Base-by-base conservation (phyloP, 2,797 vertebrate genomes). In the Anniella stebbinsi region DNA sequence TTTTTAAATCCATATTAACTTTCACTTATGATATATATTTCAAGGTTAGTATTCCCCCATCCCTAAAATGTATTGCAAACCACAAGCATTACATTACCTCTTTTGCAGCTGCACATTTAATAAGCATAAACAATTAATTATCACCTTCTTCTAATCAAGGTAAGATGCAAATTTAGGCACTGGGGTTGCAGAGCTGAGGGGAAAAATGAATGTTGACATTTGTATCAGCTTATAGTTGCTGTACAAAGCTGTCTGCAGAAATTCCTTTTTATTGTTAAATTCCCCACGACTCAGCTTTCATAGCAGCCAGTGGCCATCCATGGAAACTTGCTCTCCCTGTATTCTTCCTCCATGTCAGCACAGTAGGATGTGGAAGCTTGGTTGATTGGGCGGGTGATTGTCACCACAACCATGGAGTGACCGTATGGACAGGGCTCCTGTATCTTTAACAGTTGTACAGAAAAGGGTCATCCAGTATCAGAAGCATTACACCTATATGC, bases 131-230 rank as follows among this genome's bases (percentile, higher is more conserved):
- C 78, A 87, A 82, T 75, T 83, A 76, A 75, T 83, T 87, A 75
- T 75, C 77, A 73, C 69, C 63, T 88, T 28, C 48, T 78, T 80
- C 77, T 76, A 87, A 87, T 86, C 78, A 90, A 76, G 48, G 80
- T 41, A 57, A 67, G 60, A 87, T 87, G 84, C 84, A 81, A 90
- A 82, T 87, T 69, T 30, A 77, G 60, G 45, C 25, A 2, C 33
- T 82, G 30, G 41, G 80, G 66, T 48, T 87, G 78, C 36, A 51
- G 75, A 63, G 72, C 48, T 36, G 30, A 81, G 33, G 25, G 17
- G 28, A 75, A 23, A 48, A 75, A 23, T 2, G 30, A n/a, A 25
- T 8, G 0, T 21, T 54, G 41, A 67, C n/a, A 66, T 63, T 51
- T 57, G 33, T 45, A 60, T 25, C 66, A 51, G 17, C 45, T 63